Base-by-base conservation (phyloP, 2,888 invertebrate species). In the Timandra comae region DNA sequence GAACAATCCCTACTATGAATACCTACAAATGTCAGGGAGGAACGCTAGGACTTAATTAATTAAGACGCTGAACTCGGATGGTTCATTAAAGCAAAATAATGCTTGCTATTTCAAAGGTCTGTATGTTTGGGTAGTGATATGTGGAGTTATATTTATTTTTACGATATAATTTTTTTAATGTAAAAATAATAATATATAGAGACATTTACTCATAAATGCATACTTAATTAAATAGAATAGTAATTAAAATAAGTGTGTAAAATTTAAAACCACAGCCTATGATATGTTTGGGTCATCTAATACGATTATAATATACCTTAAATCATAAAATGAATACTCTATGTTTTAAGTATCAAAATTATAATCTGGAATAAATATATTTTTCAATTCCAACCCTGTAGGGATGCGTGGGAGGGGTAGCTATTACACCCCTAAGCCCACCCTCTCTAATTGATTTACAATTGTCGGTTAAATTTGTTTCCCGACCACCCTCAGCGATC, bases 391-490 rank as follows among this genome's bases (percentile, higher is more conserved):
- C 81, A 63, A 48, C 71, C 73, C 81, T 74, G 76, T 56, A 56
- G n/a, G n/a, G n/a, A n/a, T n/a, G n/a, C 56, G 56, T 63, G 62
- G 55, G 68, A n/a, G 67, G 63, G 74, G 73, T 57, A 67, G 76
- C 75, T 67, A 71, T 77, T 77, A 74, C 76, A 74, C 80, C 80
- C 78, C 69, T 68, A 66, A 71, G 68, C 69, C 81, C 81, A 74
- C 82, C 82, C 81, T 63, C 73, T 78, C 79, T 84, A 85, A 84
- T 85, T 85, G 84, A 85, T 85, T 85, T 84, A 85, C 84, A 85
- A 85, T 84, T 84, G 85, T 82, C 78, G 81, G 80, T 77, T 82
- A 82, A 85, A 85, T 85, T 85, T 85, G 85, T 84, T 82, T 84
- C 78, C 81, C 79, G 71, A 77, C 74, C 73, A 65, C 80, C 82